phyloP scores from a whole-genome alignment of 2,113 vertebrate species.

The Synodontis membranacea region DNA sequence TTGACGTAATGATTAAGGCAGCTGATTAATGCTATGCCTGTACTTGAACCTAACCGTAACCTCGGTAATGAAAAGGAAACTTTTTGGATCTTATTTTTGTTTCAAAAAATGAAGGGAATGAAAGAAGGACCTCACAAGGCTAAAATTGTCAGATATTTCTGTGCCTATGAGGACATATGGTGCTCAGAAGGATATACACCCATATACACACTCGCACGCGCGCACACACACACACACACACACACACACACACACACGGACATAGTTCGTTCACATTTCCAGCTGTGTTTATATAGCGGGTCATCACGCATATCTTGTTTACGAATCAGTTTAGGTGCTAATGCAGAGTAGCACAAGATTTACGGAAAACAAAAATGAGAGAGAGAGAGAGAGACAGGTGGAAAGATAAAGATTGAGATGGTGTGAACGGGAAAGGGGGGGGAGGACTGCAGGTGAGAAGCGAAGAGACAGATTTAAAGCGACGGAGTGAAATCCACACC shows the following conservation, averaged over 20 bases:
- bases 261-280: background rate
- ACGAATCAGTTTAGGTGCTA: too few species aligned
- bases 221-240: background rate
- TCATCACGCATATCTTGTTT: background rate
- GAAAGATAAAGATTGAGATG: background rate
- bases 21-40: too few species aligned
- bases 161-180: too few species aligned
- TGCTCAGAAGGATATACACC: too few species aligned
- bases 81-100: too few species aligned
- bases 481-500: conserved; percentile 17
- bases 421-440: conserved; percentile 8
- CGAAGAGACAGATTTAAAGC: conserved; percentile 2
- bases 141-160: too few species aligned
- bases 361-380: background rate
- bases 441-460: conserved; percentile 34
- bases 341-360: background rate
- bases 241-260: background rate
- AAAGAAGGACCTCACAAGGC: too few species aligned
- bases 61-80: too few species aligned
- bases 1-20: too few species aligned
- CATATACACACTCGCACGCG: background rate
- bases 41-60: too few species aligned
- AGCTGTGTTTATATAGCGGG: background rate
- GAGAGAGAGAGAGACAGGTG: background rate
- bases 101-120: too few species aligned